Evolutionary conservation across 2,113 vertebrate species (phyloP).

Genomic region (Elachura formosa): DNA sequence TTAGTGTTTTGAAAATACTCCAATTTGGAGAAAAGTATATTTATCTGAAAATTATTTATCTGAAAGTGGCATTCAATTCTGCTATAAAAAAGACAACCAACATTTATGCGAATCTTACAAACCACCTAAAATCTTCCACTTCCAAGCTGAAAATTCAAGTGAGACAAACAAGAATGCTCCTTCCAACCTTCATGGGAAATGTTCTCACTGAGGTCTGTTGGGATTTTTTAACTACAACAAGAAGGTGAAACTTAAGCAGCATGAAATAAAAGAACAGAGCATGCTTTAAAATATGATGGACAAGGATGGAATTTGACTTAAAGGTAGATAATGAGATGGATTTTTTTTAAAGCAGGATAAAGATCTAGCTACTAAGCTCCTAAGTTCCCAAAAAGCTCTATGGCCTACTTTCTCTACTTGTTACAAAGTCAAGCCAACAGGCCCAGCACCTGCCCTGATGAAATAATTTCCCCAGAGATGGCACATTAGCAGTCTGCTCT

Average conservation of each 20-base stretch:
- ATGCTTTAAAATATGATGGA: background rate
- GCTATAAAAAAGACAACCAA: background rate
- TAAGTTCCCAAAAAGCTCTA: background rate
- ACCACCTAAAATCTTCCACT: background rate
- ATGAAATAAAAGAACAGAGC: background rate
- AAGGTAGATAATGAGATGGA: background rate
- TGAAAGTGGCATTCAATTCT: background rate
- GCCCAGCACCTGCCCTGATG: background rate
- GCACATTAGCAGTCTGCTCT: background rate
- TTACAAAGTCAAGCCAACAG: background rate
- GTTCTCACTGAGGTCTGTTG: rapidly evolving
- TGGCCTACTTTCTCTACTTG: background rate
- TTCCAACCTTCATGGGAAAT: background rate
- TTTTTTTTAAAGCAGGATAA: background rate
- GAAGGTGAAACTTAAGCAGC: background rate
- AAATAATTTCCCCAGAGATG: background rate
- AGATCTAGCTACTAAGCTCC: background rate
- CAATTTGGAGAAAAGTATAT: background rate
- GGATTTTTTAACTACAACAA: background rate
- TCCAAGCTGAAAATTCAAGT: background rate
- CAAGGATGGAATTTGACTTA: background rate
- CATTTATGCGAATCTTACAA: background rate
- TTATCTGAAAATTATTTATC: background rate
- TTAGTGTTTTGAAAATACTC: background rate
- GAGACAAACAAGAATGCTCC: background rate